Evolutionary conservation across 1,140 invertebrate genomes (phyloP), one percentile per base, ranked within the genome.

Genomic region (Pinna nobilis): DNA sequence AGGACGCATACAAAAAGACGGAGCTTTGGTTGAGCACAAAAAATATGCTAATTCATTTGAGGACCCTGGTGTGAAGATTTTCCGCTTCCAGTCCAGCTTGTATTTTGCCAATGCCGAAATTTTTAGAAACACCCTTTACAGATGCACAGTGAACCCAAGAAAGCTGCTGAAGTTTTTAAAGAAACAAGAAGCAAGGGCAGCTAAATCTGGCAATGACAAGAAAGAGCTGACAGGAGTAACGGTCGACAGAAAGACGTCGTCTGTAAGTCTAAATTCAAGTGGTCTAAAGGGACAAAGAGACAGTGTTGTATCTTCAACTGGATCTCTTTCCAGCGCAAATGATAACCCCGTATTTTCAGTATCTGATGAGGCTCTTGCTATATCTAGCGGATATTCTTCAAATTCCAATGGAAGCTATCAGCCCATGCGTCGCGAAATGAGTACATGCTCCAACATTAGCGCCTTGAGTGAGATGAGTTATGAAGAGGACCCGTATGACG

Each of bases 81-180:
- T 90, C 80, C 84, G 88, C 28, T 91, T 90, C 74, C 86, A 90
- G 44, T 85, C 88, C 20, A 87, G 89, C 20, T 59, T 91, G n/a
- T 91, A 90, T 76, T 91, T 89, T 76, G 90, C 88, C 2, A 91
- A 90, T 78, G 87, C 89, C 1, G 90, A 91, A 78, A 85, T 87
- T 25, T 91, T 91, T 74, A 79, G 81, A 41, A 86, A 65, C 60
- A 80, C 67, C 23, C 75, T 87, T 20, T 86, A 87, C 60, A 77
- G 74, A 37, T 53, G 74, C n/a, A 86, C 83, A 1, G 73, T 84
- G 1, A 87, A 85, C 61, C 80, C 83, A 2, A 70, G 82, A 44
- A 85, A 84, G 72, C 53, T 80, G 30, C 73, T 86, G 41, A 86
- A 87, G 68, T 78, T 82, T 59, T 61, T 86, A 23, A 83, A 85